phyloP scores from a whole-genome alignment of 2,113 vertebrate species.

The Eublepharis macularius region DNA sequence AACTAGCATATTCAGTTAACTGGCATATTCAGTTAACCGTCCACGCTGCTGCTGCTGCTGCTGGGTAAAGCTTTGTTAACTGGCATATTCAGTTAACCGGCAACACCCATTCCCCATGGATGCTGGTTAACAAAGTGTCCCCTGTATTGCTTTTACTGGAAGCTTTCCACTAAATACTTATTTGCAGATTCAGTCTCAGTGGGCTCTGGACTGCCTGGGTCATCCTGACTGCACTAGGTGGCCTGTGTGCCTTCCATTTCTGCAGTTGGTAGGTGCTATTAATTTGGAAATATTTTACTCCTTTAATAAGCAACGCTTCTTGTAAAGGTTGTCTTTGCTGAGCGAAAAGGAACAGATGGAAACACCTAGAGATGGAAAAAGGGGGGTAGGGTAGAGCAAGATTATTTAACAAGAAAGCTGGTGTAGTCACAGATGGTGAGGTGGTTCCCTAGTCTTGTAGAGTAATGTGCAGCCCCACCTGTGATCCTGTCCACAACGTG shows the following conservation, averaged over 20 bases:
- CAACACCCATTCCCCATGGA: no score
- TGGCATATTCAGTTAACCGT: no score
- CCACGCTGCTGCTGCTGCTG: no score
- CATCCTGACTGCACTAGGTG: not conserved
- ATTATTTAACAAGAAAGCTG: not conserved
- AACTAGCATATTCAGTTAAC: no score
- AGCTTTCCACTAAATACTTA: not conserved
- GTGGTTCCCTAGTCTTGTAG: constrained; percentile 28
- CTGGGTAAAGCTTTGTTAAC: no score
- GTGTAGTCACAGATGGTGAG: constrained; percentile 52
- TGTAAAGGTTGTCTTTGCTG: constrained; percentile 35
- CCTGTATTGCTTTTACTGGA: not conserved
- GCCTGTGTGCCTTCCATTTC: not conserved
- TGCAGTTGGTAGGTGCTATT: not conserved
- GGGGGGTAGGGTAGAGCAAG: constrained; percentile 33
- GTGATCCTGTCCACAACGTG: accelerated
- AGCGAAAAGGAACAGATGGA: constrained; percentile 56
- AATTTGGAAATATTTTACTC: not conserved
- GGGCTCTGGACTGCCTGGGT: not conserved
- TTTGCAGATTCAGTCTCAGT: not conserved
- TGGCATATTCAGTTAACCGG: no score
- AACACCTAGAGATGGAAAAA: constrained; percentile 35
- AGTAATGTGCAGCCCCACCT: not conserved
- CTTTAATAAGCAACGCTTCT: constrained; percentile 18
- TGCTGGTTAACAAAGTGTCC: no score